Conservation (phyloP, 2,888 invertebrate genomes). For the Agriopis marginaria region DNA sequence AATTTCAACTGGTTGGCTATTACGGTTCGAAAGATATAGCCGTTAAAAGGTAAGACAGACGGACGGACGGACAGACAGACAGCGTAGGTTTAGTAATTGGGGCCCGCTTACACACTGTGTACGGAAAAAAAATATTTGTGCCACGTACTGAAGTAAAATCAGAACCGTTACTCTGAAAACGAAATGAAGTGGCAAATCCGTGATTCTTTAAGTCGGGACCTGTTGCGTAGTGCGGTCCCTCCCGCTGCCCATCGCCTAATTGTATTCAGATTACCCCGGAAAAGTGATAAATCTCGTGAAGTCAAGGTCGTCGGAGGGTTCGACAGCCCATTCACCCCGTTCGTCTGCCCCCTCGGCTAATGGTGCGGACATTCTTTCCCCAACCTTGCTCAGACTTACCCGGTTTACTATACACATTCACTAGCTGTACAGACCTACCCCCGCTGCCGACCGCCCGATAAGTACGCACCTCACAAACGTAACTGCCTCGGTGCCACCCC, state of each 20-base stretch:
- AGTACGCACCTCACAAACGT: slow-evolving; percentile 57
- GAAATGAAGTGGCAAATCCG: slow-evolving; percentile 26
- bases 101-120: too few relatives aligned
- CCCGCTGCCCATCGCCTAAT: slow-evolving; percentile 77
- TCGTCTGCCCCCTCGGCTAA: slow-evolving; percentile 79
- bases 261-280: slow-evolving; percentile 83
- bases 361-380: slow-evolving; percentile 82
- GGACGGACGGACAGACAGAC: too few relatives aligned
- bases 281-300: slow-evolving; percentile 81
- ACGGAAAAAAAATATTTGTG: background rate
- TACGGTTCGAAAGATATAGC: too few relatives aligned
- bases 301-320: slow-evolving; percentile 84
- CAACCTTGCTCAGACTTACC: slow-evolving; percentile 70
- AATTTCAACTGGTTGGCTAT: too few relatives aligned
- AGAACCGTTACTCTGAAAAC: background rate
- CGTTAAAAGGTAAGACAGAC: too few relatives aligned
- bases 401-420: slow-evolving; percentile 64
- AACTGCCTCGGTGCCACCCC: slow-evolving; percentile 54
- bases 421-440: slow-evolving; percentile 58
- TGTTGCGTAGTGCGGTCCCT: slow-evolving; percentile 70
- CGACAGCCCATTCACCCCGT: slow-evolving; percentile 83
- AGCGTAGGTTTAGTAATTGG: too few relatives aligned
- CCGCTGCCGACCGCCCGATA: slow-evolving; percentile 49
- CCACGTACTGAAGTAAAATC: background rate
- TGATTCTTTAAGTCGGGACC: slow-evolving; percentile 61